phyloP scores from a whole-genome alignment of 2,888 invertebrate species.

The Drosophila paucipuncta region DNA sequence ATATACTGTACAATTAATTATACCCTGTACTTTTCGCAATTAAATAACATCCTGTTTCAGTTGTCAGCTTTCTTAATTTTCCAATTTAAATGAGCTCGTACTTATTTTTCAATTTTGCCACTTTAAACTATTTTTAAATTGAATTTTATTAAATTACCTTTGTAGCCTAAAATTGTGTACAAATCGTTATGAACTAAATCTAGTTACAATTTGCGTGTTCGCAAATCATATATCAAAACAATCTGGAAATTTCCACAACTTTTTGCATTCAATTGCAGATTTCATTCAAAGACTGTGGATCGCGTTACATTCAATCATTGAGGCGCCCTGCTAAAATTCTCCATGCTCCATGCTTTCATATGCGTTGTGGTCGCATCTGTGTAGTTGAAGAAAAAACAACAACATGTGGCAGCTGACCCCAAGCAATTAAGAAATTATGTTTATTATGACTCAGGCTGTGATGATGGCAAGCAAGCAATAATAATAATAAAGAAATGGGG shows the following conservation, averaged over 20 bases:
- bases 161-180: neutral
- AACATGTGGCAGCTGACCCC: constrained; percentile 55
- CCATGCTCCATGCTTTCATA: neutral
- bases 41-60: too few species aligned
- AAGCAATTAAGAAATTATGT: constrained; percentile 79
- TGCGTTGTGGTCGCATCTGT: constrained; percentile 6
- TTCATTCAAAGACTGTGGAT: neutral
- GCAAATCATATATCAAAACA: neutral
- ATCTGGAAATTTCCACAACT: neutral
- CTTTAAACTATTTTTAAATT: too few species aligned
- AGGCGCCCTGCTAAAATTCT: neutral
- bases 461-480: constrained; percentile 60
- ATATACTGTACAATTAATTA: too few species aligned
- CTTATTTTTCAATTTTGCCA: too few species aligned
- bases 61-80: too few species aligned
- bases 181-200: neutral
- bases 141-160: neutral
- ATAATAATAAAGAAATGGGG: constrained; percentile 29
- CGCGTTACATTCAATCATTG: neutral
- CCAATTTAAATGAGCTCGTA: too few species aligned
- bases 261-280: constrained; percentile 1
- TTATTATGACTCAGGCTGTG: constrained; percentile 64
- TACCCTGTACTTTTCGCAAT: too few species aligned
- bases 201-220: neutral
- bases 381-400: neutral